phyloP scores from a whole-genome alignment of 1,140 invertebrate genomes.

The Coelopa frigida region DNA sequence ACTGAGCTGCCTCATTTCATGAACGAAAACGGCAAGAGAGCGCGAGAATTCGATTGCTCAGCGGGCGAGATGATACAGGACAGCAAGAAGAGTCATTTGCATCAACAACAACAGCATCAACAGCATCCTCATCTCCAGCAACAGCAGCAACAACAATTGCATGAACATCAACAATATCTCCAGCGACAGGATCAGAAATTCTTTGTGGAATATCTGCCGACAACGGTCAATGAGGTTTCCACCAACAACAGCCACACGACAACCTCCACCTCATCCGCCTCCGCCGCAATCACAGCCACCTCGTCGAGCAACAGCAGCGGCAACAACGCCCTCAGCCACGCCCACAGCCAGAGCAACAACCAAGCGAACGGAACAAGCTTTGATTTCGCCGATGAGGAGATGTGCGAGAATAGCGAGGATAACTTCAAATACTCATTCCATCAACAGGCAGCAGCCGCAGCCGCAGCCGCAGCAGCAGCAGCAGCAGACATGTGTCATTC shows the following conservation, averaged over 20 bases:
- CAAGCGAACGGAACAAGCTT: slow-evolving; percentile 15
- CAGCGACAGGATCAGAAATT: slow-evolving; percentile 23
- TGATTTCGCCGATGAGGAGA: slow-evolving; percentile 27
- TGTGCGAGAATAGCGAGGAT: slow-evolving; percentile 31
- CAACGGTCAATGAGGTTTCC: slow-evolving; percentile 33
- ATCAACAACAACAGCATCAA: not conserved
- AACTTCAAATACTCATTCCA: slow-evolving; percentile 25
- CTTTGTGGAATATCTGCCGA: slow-evolving; percentile 36
- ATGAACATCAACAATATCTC: slow-evolving; percentile 22
- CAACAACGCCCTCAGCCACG: not conserved
- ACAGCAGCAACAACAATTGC: slow-evolving; percentile 3
- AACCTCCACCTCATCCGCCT: no score
- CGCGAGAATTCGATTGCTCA: slow-evolving; percentile 31
- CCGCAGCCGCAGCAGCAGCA: slow-evolving; percentile 2
- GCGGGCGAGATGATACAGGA: slow-evolving; percentile 15
- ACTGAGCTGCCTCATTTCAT: slow-evolving; percentile 11
- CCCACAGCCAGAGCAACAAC: slow-evolving; percentile 3
- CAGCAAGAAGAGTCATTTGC: slow-evolving; percentile 9
- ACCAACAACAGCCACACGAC: slow-evolving; percentile 20
- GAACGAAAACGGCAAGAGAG: slow-evolving; percentile 35
- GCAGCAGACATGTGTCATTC: no score
- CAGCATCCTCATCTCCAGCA: slow-evolving; percentile 4
- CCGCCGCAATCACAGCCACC: no score
- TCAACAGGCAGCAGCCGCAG: slow-evolving; percentile 17
- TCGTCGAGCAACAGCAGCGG: slow-evolving; percentile 4